These are phyloP conservation scores for Scaptodrosophila lebanonensis DNA, from an alignment of 1,140 invertebrate species.

Conservation along the genomic window DNA sequence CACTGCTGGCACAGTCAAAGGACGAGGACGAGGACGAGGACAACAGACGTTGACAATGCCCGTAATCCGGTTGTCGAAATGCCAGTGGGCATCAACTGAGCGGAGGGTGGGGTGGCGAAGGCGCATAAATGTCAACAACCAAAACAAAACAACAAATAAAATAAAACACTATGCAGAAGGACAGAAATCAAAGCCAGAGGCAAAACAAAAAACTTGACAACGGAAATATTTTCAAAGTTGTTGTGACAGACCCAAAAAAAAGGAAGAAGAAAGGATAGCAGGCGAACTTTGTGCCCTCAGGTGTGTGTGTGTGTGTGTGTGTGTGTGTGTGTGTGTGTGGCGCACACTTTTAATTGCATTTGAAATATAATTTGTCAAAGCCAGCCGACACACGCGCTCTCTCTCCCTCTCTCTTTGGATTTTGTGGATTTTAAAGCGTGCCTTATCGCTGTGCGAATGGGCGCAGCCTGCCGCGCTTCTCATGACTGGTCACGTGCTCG, in stretches of 20 bases:
- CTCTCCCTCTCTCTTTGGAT: not conserved
- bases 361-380: constrained; percentile 57
- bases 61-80: constrained; percentile 31
- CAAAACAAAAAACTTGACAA: not conserved
- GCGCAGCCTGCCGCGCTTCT: constrained; percentile 40
- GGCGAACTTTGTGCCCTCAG: not conserved
- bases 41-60: constrained; percentile 22
- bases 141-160: constrained; percentile 14
- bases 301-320: not conserved
- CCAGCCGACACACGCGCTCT: not conserved
- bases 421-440: constrained; percentile 31
- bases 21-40: constrained; percentile 3
- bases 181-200: constrained; percentile 28
- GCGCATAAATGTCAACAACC: constrained; percentile 50
- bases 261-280: constrained; percentile 17
- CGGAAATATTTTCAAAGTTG: constrained; percentile 24
- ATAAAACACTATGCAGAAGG: not conserved
- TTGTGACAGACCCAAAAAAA: constrained; percentile 38
- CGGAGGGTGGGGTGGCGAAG: not conserved
- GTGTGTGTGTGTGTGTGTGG: not conserved
- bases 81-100: constrained; percentile 38
- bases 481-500: constrained; percentile 19
- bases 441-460: constrained; percentile 44
- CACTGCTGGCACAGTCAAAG: constrained; percentile 3
- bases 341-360: constrained; percentile 37